A percentile compares a stretch with the other conserved stretches of the same genome.
phyloP scores from a whole-genome alignment of 2,113 vertebrate species.

The Crypturellus undulatus region DNA sequence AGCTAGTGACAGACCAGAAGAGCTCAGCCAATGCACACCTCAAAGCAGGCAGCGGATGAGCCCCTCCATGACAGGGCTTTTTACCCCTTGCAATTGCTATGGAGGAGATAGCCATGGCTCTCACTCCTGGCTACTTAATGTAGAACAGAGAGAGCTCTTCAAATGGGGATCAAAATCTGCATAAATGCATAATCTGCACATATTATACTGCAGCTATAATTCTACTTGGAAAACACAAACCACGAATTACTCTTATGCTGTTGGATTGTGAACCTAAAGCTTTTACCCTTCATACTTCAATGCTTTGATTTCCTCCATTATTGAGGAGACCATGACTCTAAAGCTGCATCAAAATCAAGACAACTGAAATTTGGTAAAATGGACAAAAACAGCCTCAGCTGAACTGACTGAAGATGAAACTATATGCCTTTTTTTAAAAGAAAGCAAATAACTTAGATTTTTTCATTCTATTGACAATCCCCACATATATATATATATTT shows the following conservation, averaged over 20 bases:
- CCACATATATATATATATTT: neutral
- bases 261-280: neutral
- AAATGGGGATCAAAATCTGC: neutral
- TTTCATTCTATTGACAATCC: neutral
- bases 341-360: neutral
- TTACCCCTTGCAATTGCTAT: fast-evolving
- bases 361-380: neutral
- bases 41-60: neutral
- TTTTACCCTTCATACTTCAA: neutral
- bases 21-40: neutral
- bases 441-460: neutral
- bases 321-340: neutral
- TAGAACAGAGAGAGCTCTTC: neutral
- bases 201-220: neutral
- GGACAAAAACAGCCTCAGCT: neutral
- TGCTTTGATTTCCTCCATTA: neutral
- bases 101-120: neutral
- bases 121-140: neutral
- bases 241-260: neutral
- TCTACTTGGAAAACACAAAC: neutral
- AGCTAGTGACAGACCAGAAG: fast-evolving
- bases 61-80: neutral
- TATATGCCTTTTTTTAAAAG: neutral
- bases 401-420: neutral
- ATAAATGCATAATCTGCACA: neutral